Evolutionary conservation across 2,797 vertebrate genomes (phyloP).

Genomic region (Orestias chungarensis): DNA sequence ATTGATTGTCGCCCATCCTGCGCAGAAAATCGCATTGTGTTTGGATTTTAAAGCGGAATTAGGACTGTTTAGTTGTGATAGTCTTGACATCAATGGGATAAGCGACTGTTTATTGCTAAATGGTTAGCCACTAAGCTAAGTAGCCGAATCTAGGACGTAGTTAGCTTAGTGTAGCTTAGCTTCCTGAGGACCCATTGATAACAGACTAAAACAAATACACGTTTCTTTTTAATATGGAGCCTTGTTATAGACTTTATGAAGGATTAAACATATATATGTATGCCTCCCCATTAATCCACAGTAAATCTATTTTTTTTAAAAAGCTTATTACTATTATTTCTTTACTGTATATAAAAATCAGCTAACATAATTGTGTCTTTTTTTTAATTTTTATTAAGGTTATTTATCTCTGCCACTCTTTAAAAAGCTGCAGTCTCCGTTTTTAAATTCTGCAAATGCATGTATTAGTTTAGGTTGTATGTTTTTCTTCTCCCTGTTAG

Average conservation of each 20-base stretch:
- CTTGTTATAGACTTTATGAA: background rate
- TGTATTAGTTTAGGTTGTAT: background rate
- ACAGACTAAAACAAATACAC: background rate
- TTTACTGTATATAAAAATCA: background rate
- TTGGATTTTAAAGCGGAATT: background rate
- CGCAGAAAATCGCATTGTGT: background rate
- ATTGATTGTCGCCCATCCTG: background rate
- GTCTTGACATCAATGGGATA: slow-evolving; percentile 24
- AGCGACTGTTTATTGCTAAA: slow-evolving; percentile 29
- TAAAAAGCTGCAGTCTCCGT: background rate
- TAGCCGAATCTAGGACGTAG: slow-evolving; percentile 67
- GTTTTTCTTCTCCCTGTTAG: background rate
- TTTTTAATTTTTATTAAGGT: background rate
- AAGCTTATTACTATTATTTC: too few species aligned
- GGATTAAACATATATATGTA: slow-evolving; percentile 1
- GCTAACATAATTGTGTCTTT: too few species aligned
- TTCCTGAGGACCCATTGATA: slow-evolving; percentile 23
- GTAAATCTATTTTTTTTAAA: background rate
- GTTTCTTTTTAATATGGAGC: rapidly evolving
- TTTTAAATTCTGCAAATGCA: background rate
- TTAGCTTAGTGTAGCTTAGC: slow-evolving; percentile 76
- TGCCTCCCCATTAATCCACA: slow-evolving; percentile 17
- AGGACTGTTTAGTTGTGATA: too few species aligned
- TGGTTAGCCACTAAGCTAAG: slow-evolving; percentile 64
- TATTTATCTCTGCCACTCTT: background rate